Conservation (phyloP, 2,888 invertebrate genomes). For the Tribolium freemani region DNA sequence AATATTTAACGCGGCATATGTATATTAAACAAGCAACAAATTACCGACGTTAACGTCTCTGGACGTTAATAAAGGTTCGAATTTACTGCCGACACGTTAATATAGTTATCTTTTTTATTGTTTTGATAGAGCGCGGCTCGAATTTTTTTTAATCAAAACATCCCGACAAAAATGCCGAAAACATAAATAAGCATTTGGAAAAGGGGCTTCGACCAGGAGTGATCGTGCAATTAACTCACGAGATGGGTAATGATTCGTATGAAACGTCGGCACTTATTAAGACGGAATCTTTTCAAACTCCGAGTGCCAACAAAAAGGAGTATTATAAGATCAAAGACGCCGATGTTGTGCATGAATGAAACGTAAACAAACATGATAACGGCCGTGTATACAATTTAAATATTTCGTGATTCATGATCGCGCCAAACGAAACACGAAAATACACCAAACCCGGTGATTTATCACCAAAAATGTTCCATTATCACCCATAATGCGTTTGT, state of each 20-base stretch:
- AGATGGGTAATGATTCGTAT: slow-evolving; percentile 33
- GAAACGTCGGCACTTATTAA: slow-evolving; percentile 34
- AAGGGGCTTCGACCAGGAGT: neutral
- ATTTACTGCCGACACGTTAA: slow-evolving; percentile 59
- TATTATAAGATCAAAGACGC: slow-evolving; percentile 49
- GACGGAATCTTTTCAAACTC: slow-evolving; percentile 34
- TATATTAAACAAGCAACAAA: slow-evolving; percentile 60
- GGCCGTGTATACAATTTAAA: slow-evolving; percentile 5
- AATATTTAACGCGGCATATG: slow-evolving; percentile 59
- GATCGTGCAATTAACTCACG: slow-evolving; percentile 27
- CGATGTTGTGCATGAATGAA: slow-evolving; percentile 52
- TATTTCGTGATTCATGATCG: slow-evolving; percentile 37
- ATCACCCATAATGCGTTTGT: slow-evolving; percentile 34
- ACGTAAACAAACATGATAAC: slow-evolving; percentile 54
- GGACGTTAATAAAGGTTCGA: slow-evolving; percentile 57
- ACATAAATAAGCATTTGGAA: slow-evolving; percentile 53
- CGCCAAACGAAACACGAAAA: slow-evolving; percentile 8
- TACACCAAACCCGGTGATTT: slow-evolving; percentile 14
- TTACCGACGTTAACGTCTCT: slow-evolving; percentile 56
- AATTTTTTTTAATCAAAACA: slow-evolving; percentile 45
- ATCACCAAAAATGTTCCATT: slow-evolving; percentile 17
- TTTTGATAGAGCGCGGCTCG: slow-evolving; percentile 36
- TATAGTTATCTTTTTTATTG: slow-evolving; percentile 58
- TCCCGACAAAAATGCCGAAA: slow-evolving; percentile 60
- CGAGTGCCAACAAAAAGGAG: slow-evolving; percentile 35